A percentile compares a stretch with the other conserved stretches of the same genome.
Evolutionary conservation across 2,113 vertebrate genomes (phyloP).

Genomic region (Tragulus kanchil): DNA sequence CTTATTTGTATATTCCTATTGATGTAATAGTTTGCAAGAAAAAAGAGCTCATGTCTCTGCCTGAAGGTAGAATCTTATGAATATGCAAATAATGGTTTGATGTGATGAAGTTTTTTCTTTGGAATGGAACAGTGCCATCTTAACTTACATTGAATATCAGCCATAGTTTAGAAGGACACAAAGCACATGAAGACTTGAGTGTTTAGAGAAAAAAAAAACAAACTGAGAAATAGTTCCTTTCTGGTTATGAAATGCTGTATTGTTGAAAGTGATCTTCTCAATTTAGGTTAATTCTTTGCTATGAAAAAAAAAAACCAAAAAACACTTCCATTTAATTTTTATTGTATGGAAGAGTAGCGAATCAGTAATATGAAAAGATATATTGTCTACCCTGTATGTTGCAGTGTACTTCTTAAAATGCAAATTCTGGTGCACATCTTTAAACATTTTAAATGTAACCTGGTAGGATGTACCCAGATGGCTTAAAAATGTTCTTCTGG

Average conservation of each 20-base stretch:
- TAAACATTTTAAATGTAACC: constrained; percentile 70
- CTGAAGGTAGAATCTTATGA: constrained; percentile 79
- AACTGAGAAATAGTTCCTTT: constrained; percentile 65
- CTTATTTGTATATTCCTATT: constrained; percentile 79
- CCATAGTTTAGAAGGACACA: constrained; percentile 64
- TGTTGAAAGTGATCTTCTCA: constrained; percentile 63
- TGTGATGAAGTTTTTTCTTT: constrained; percentile 78
- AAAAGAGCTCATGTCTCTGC: constrained; percentile 76
- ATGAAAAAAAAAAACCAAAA: constrained; percentile 37
- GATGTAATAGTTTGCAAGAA: constrained; percentile 79
- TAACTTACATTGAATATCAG: constrained; percentile 73
- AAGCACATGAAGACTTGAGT: constrained; percentile 57
- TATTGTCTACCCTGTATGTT: constrained; percentile 36
- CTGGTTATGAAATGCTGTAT: constrained; percentile 45
- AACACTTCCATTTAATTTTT: constrained; percentile 69
- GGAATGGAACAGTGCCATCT: constrained; percentile 61
- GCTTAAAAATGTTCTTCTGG: constrained; percentile 57
- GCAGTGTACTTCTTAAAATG: constrained; percentile 60
- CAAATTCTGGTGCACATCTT: constrained; percentile 58
- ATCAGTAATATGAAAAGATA: constrained; percentile 53
- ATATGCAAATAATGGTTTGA: constrained; percentile 83
- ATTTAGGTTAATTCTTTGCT: constrained; percentile 71
- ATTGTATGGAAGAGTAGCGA: constrained; percentile 58
- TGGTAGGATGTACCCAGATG: constrained; percentile 16
- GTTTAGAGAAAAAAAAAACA: constrained; percentile 66